A percentile compares a stretch with the other conserved stretches of the same genome.
Evolutionary conservation across 2,113 vertebrate species (phyloP).

Genomic region (Prionailurus bengalensis): DNA sequence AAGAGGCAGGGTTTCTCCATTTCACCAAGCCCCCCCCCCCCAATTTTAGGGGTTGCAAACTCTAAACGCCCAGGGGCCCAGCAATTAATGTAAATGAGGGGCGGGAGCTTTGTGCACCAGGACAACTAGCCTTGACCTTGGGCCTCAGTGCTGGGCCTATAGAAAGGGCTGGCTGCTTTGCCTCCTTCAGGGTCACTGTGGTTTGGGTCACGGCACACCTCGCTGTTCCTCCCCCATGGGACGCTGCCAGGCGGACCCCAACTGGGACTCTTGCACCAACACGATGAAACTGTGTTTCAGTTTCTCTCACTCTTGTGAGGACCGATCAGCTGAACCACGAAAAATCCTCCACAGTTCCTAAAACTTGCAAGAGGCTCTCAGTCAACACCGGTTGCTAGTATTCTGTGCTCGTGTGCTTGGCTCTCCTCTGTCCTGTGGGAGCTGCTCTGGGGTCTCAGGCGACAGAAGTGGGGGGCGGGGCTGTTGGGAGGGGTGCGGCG

Average conservation of each 20-base stretch:
- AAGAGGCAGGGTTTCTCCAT: background rate
- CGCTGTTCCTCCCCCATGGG: too few relatives aligned
- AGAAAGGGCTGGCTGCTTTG: background rate
- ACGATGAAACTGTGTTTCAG: background rate
- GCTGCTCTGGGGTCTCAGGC: background rate
- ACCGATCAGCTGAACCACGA: background rate
- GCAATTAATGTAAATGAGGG: background rate
- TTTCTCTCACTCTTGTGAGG: background rate
- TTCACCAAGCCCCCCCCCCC: too few relatives aligned
- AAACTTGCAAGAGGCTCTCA: background rate
- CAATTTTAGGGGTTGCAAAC: background rate
- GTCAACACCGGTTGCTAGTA: fast-evolving
- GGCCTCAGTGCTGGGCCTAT: background rate
- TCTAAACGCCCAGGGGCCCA: background rate
- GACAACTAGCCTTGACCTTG: background rate
- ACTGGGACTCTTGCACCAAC: background rate
- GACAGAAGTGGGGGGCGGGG: background rate
- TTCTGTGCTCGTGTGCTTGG: background rate
- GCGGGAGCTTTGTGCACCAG: background rate
- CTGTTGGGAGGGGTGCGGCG: fast-evolving
- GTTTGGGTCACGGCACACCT: background rate
- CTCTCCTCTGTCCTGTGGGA: background rate
- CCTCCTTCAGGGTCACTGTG: background rate
- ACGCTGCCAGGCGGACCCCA: background rate
- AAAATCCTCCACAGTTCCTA: background rate